Conservation (phyloP, 2,888 invertebrate genomes). For the Drosophila differens region DNA sequence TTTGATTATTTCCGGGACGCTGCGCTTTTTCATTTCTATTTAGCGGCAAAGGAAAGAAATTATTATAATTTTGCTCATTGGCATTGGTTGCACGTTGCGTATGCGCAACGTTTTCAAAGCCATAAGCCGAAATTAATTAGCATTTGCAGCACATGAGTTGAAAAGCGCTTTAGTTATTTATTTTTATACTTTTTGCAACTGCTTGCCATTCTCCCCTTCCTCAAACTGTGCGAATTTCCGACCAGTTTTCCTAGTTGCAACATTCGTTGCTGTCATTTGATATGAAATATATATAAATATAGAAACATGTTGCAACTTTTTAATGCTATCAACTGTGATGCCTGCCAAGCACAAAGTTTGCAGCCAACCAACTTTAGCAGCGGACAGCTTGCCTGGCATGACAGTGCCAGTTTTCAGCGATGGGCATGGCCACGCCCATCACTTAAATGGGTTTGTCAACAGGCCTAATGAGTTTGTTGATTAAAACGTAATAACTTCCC, state of each 20-base stretch:
- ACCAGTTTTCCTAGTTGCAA: constrained; percentile 13
- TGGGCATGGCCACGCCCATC: constrained; percentile 25
- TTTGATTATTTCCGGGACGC: constrained; percentile 65
- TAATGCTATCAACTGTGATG: constrained; percentile 70
- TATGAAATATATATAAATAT: constrained; percentile 8
- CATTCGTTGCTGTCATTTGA: not conserved
- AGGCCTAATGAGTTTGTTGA: constrained; percentile 69
- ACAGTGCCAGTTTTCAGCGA: constrained; percentile 1
- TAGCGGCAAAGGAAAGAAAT: constrained; percentile 24
- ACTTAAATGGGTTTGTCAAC: constrained; percentile 52
- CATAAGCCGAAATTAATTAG: constrained; percentile 71
- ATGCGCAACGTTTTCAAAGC: constrained; percentile 52
- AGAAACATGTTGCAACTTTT: constrained; percentile 69
- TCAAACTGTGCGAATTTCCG: constrained; percentile 31
- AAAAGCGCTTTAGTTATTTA: constrained; percentile 5
- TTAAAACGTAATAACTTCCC: constrained; percentile 53
- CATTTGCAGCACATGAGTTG: constrained; percentile 50
- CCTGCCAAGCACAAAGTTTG: constrained; percentile 36
- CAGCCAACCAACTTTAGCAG: constrained; percentile 40
- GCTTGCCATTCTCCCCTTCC: not conserved
- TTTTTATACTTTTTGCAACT: constrained; percentile 3
- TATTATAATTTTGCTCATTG: constrained; percentile 60
- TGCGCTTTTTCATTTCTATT: constrained; percentile 58
- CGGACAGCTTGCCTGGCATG: constrained; percentile 26
- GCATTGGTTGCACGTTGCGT: constrained; percentile 60